These are phyloP conservation scores for Cantharis flavilabris DNA, from an alignment of 2,888 invertebrate species.

Conservation along the genomic window DNA sequence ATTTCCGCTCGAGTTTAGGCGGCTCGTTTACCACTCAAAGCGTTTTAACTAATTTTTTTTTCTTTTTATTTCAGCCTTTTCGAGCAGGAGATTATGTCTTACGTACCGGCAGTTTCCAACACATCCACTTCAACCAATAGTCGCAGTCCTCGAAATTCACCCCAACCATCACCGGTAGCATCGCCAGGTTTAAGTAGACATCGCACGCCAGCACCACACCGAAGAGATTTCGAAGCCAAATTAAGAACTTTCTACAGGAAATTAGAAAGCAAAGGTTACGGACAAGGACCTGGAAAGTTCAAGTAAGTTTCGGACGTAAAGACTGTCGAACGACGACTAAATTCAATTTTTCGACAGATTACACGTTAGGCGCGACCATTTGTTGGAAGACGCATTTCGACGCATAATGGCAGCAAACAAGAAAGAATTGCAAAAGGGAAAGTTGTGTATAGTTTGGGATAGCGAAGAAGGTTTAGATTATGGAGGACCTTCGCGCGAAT, in stretches of 20 bases:
- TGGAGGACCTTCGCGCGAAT: slow-evolving; percentile 96
- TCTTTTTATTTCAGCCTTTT: slow-evolving; percentile 75
- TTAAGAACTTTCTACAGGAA: slow-evolving; percentile 92
- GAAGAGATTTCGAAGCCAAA: slow-evolving; percentile 94
- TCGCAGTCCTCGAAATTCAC: slow-evolving; percentile 63
- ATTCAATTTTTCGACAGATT: slow-evolving; percentile 62
- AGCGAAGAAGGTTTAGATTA: slow-evolving; percentile 98
- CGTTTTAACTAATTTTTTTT: slow-evolving; percentile 12
- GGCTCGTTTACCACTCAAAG: not conserved
- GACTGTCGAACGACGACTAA: not conserved
- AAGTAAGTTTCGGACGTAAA: slow-evolving; percentile 70
- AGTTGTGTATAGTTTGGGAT: slow-evolving; percentile 90
- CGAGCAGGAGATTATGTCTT: slow-evolving; percentile 98
- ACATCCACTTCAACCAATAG: slow-evolving; percentile 49
- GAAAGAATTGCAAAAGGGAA: slow-evolving; percentile 93
- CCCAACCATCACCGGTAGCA: slow-evolving; percentile 74
- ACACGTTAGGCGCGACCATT: slow-evolving; percentile 89
- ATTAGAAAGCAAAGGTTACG: slow-evolving; percentile 94
- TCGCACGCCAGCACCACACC: slow-evolving; percentile 87
- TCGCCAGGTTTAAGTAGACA: slow-evolving; percentile 80
- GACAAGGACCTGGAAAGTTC: slow-evolving; percentile 95
- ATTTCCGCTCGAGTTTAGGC: not conserved
- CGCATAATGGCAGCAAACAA: slow-evolving; percentile 96
- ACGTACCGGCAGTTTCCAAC: slow-evolving; percentile 74
- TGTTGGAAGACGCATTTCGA: slow-evolving; percentile 94